Conservation (phyloP, 2,113 vertebrate species). For the rat (Rattus norvegicus) region GRCr8 NC_086036.1:25030001-25030500, state of each 20-base stretch:
- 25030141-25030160: not conserved
- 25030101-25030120: not conserved
- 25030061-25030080: not conserved
- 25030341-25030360: not conserved
- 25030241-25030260: not conserved
- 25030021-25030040: not conserved
- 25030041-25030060: not conserved
- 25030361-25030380: not conserved
- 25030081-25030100: not conserved
- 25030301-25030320: not conserved
- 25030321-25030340: not conserved
- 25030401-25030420: not conserved
- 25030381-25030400: not conserved
- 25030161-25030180: not conserved
- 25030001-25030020: not conserved
- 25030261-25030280: not conserved
- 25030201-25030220: not conserved
- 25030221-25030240: not conserved
- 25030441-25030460: not conserved
- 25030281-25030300: not conserved
- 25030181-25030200: not conserved
- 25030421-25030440: not conserved
- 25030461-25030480: not conserved
- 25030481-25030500: not conserved
- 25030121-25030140: not conserved